Evolutionary conservation across 2,797 vertebrate genomes (phyloP).

Genomic region (Melanotaenia trifasciata): DNA sequence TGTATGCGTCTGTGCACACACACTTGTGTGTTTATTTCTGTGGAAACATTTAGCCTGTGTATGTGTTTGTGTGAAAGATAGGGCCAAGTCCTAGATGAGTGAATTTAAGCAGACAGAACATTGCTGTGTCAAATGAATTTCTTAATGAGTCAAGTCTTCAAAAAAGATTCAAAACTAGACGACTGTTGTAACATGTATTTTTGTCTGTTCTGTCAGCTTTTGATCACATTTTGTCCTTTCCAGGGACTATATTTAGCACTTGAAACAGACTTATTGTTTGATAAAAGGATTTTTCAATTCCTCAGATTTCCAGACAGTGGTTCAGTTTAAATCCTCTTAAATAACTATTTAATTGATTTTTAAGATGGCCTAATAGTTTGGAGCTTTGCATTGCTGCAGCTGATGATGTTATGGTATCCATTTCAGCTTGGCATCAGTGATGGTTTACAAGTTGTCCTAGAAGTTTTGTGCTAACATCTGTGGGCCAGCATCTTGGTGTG

Average conservation of each 20-base stretch:
- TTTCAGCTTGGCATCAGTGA: slow-evolving; percentile 35
- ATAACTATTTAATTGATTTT: slow-evolving; percentile 35
- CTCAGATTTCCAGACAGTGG: slow-evolving; percentile 17
- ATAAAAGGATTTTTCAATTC: slow-evolving; percentile 27
- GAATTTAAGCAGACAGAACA: slow-evolving; percentile 30
- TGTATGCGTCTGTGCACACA: slow-evolving; percentile 47
- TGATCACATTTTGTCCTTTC: slow-evolving; percentile 45
- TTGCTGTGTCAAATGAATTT: slow-evolving; percentile 40
- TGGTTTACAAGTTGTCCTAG: slow-evolving; percentile 58
- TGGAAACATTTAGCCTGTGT: slow-evolving; percentile 68
- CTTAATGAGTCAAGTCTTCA: slow-evolving; percentile 29
- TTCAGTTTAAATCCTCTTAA: slow-evolving; percentile 22
- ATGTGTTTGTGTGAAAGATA: slow-evolving; percentile 58
- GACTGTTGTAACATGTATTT: slow-evolving; percentile 30
- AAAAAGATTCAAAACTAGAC: slow-evolving; percentile 19
- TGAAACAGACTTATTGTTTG: slow-evolving; percentile 33
- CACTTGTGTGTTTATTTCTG: slow-evolving; percentile 56
- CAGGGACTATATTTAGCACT: slow-evolving; percentile 46
- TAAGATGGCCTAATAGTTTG: slow-evolving; percentile 25
- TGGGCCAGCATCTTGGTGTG: slow-evolving; percentile 64
- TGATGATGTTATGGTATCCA: slow-evolving; percentile 34
- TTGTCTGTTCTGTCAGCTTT: slow-evolving; percentile 42
- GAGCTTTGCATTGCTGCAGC: slow-evolving; percentile 31
- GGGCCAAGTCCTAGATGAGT: slow-evolving; percentile 36
- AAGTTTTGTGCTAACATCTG: slow-evolving; percentile 52